These are phyloP conservation scores for Gasterosteus aculeatus DNA, from an alignment of 2,113 vertebrate species.

Conservation along the genomic window DNA sequence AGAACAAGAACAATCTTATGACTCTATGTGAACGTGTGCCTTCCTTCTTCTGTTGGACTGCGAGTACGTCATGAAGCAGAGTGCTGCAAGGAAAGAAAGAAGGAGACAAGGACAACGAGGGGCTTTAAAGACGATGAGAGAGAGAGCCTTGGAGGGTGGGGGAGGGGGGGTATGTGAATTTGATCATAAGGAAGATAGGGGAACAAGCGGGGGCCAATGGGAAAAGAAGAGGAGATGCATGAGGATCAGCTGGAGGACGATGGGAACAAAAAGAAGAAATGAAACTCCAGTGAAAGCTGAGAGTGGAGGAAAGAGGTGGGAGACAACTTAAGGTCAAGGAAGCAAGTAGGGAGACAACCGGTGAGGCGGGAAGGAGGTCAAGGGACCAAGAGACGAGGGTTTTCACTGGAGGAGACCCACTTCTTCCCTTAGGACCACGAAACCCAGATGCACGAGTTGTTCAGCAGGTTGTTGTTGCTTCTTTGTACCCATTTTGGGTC, in stretches of 20 bases:
- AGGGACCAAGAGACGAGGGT: no score
- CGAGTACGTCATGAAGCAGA: constrained; percentile 1
- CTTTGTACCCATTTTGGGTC: not conserved
- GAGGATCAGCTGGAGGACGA: not conserved
- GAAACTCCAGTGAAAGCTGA: not conserved
- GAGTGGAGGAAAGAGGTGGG: not conserved
- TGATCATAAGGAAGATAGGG: constrained; percentile 23
- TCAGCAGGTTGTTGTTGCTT: no score
- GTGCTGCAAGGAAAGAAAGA: not conserved
- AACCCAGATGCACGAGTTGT: no score
- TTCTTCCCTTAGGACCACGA: no score
- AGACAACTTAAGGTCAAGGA: not conserved
- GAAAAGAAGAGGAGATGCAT: not conserved
- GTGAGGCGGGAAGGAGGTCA: no score
- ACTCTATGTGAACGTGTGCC: constrained; percentile 2
- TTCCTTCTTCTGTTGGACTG: constrained; percentile 3
- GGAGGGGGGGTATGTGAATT: not conserved
- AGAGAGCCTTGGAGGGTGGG: not conserved
- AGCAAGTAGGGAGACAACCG: not conserved
- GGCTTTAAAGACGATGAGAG: constrained; percentile 12
- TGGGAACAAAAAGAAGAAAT: not conserved
- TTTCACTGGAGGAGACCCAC: no score
- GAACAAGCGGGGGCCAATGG: not conserved
- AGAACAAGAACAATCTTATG: constrained; percentile 5
- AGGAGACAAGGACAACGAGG: not conserved